phyloP scores from a whole-genome alignment of 2,113 vertebrate species.

The Nyctibius bracteatus region DNA sequence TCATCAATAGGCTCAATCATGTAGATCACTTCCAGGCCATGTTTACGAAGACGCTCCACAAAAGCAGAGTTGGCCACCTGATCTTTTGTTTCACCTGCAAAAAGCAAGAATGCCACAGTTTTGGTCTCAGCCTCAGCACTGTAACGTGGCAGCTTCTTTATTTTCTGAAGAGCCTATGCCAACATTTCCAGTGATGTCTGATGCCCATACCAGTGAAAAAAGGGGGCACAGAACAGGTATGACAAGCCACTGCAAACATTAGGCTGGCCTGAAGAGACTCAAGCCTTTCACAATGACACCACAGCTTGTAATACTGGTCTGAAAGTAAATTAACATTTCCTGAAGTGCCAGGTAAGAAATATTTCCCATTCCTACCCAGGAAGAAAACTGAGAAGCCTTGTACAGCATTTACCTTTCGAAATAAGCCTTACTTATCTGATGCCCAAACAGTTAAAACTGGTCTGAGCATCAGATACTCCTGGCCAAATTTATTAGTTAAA shows the following conservation, averaged over 20 bases:
- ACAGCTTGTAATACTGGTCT: fast-evolving
- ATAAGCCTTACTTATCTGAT: fast-evolving
- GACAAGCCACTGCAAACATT: fast-evolving
- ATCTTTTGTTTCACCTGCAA: slow-evolving; percentile 82
- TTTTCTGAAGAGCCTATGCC: neutral
- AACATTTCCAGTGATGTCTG: fast-evolving
- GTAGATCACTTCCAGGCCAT: slow-evolving; percentile 82
- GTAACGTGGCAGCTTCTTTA: fast-evolving
- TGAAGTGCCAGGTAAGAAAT: fast-evolving
- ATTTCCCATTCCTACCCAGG: fast-evolving
- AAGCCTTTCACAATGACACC: neutral
- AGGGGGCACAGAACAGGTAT: fast-evolving
- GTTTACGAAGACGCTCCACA: slow-evolving; percentile 82
- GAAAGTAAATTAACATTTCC: fast-evolving
- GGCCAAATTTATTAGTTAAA: neutral
- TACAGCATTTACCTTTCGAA: neutral
- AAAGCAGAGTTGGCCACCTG: slow-evolving; percentile 84
- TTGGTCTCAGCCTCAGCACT: neutral
- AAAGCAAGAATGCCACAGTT: fast-evolving
- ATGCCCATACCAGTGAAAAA: fast-evolving
- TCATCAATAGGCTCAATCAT: slow-evolving; percentile 87
- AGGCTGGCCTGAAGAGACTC: fast-evolving
- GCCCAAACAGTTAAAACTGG: fast-evolving
- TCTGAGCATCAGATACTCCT: neutral
- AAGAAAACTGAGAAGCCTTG: neutral